phyloP scores from a whole-genome alignment of 2,888 invertebrate genomes.

The Schizotus pectinicornis region DNA sequence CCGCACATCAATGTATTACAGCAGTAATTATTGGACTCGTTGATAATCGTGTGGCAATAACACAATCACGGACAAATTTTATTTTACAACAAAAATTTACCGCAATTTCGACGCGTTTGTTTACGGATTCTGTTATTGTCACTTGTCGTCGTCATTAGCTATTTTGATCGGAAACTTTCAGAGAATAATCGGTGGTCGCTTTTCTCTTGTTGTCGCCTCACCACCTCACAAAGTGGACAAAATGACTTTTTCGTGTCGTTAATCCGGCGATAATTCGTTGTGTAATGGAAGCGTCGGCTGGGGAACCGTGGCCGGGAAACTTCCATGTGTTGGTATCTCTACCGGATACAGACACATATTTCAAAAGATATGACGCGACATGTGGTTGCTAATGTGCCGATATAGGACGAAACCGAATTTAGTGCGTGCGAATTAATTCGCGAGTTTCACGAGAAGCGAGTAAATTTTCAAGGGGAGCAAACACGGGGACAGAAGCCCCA shows the following conservation, averaged over 20 bases:
- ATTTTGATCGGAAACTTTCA: too few relatives aligned
- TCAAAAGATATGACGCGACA: constrained; percentile 37
- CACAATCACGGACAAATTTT: constrained; percentile 7
- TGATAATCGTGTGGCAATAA: constrained; percentile 6
- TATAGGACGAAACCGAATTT: constrained; percentile 3
- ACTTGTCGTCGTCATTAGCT: too few relatives aligned
- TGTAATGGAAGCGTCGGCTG: background rate
- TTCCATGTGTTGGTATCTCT: constrained; percentile 36
- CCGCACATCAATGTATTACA: constrained; percentile 11
- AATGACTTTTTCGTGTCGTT: constrained; percentile 6
- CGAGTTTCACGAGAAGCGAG: too few relatives aligned
- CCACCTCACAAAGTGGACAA: too few relatives aligned
- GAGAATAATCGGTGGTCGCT: too few relatives aligned
- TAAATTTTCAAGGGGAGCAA: too few relatives aligned
- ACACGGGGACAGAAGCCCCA: too few relatives aligned
- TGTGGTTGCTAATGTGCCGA: constrained; percentile 36
- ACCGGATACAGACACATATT: constrained; percentile 43
- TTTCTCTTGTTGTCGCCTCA: too few relatives aligned
- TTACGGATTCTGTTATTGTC: too few relatives aligned
- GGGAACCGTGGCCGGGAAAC: constrained; percentile 26
- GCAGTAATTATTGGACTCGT: constrained; percentile 8
- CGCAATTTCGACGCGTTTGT: too few relatives aligned
- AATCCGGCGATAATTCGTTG: constrained; percentile 12
- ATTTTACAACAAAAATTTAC: background rate
- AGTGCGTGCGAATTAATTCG: too few relatives aligned